Evolutionary conservation across 2,113 vertebrate genomes (phyloP).

Genomic region (Tetrao urogallus): DNA sequence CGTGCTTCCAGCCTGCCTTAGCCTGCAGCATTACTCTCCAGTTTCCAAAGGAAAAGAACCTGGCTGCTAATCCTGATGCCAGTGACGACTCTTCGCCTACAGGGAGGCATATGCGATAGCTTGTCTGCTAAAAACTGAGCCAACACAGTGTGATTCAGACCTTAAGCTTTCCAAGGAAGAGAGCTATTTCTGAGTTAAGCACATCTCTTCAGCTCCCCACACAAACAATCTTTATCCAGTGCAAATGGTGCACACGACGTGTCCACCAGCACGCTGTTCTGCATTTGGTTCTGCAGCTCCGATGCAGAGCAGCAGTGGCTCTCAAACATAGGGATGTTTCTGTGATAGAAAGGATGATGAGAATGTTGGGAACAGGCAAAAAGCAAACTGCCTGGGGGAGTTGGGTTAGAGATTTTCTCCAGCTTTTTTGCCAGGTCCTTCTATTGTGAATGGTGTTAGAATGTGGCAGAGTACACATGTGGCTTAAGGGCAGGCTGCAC

Average conservation of each 20-base stretch:
- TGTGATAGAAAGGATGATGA: not conserved
- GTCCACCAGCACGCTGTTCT: not conserved
- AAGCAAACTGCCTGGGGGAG: not conserved
- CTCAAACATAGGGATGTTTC: not conserved
- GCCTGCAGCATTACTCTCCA: not conserved
- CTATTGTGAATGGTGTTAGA: not conserved
- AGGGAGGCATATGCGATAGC: slow-evolving; percentile 65
- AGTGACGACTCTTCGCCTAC: slow-evolving; percentile 59
- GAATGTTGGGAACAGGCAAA: not conserved
- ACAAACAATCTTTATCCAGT: slow-evolving; percentile 16
- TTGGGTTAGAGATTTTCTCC: not conserved
- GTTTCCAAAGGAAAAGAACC: slow-evolving; percentile 40
- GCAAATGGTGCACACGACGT: not conserved
- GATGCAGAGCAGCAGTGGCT: accelerated
- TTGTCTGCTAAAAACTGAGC: slow-evolving; percentile 69
- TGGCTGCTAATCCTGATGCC: slow-evolving; percentile 54
- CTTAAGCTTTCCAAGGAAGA: slow-evolving; percentile 68
- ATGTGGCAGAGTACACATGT: accelerated
- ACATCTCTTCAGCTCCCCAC: slow-evolving; percentile 42
- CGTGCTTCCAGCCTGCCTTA: not conserved
- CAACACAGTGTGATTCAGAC: slow-evolving; percentile 73
- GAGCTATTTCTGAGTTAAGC: slow-evolving; percentile 64
- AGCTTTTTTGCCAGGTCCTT: not conserved
- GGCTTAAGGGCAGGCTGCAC: not conserved
- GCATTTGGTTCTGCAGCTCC: not conserved